Evolutionary conservation across 2,113 vertebrate species (phyloP).

Genomic region (Dromaius novaehollandiae): DNA sequence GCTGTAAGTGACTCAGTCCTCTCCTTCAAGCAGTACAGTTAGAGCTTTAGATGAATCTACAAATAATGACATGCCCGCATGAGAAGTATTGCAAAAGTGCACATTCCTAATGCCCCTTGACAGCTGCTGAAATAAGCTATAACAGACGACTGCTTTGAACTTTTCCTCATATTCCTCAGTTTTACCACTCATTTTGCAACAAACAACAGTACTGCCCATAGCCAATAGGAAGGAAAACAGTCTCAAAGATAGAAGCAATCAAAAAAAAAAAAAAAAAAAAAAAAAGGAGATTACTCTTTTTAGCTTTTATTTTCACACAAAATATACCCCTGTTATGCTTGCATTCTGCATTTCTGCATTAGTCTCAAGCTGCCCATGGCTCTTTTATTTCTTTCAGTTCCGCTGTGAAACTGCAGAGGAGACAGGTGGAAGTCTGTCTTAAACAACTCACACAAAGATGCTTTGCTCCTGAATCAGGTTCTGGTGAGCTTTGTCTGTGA

Average conservation of each 20-base stretch:
- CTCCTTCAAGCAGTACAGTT: not conserved
- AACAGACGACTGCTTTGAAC: not conserved
- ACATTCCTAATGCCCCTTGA: not conserved
- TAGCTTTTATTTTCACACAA: not conserved
- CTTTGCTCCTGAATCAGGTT: not conserved
- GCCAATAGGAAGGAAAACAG: not conserved
- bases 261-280: not conserved
- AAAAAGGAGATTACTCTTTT: not conserved
- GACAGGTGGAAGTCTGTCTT: not conserved
- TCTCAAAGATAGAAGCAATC: not conserved
- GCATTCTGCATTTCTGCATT: not conserved
- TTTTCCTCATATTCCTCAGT: not conserved
- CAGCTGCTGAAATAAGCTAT: not conserved
- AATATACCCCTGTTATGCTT: not conserved
- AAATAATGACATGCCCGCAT: not conserved
- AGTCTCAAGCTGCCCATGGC: not conserved
- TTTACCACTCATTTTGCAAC: not conserved
- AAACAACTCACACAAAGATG: not conserved
- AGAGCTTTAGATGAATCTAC: not conserved
- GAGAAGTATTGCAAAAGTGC: not conserved
- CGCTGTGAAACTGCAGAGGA: not conserved
- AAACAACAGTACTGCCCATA: not conserved
- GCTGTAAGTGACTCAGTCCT: not conserved
- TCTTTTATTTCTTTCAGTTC: not conserved
- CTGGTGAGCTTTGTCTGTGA: not conserved